Percentiles rank a stretch among this genome's conserved stretches.
Evolutionary conservation across 2,113 vertebrate species (phyloP).

Genomic region (Aleadryas rufinucha): DNA sequence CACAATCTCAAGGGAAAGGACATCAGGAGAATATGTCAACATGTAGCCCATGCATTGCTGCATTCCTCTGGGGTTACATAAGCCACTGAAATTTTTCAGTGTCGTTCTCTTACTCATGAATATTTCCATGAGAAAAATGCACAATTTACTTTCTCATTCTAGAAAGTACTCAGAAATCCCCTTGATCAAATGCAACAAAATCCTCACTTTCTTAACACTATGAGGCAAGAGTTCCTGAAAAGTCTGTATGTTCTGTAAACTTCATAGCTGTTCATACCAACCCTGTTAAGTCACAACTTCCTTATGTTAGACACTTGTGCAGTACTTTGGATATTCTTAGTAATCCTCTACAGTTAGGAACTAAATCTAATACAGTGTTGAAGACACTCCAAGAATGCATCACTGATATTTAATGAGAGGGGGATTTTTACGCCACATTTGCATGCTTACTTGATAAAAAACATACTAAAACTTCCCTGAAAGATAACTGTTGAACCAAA

Average conservation of each 20-base stretch:
- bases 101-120: neutral
- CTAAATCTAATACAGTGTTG: neutral
- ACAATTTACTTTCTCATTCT: slow-evolving; percentile 49
- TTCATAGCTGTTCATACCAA: neutral
- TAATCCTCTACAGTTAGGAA: neutral
- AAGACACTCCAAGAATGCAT: neutral
- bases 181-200: neutral
- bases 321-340: neutral
- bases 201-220: neutral
- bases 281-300: neutral
- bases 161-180: slow-evolving; percentile 19
- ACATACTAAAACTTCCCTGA: neutral
- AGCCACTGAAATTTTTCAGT: slow-evolving; percentile 8
- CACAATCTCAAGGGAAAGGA: neutral
- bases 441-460: neutral
- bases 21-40: slow-evolving; percentile 6
- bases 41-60: neutral
- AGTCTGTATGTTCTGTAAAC: neutral
- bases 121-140: slow-evolving; percentile 41
- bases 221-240: neutral
- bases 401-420: neutral
- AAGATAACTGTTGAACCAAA: neutral
- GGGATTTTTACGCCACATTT: neutral
- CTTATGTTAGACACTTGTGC: neutral
- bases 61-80: slow-evolving; percentile 20